phyloP scores from a whole-genome alignment of 2,888 invertebrate species.

The Aphidius colemani region DNA sequence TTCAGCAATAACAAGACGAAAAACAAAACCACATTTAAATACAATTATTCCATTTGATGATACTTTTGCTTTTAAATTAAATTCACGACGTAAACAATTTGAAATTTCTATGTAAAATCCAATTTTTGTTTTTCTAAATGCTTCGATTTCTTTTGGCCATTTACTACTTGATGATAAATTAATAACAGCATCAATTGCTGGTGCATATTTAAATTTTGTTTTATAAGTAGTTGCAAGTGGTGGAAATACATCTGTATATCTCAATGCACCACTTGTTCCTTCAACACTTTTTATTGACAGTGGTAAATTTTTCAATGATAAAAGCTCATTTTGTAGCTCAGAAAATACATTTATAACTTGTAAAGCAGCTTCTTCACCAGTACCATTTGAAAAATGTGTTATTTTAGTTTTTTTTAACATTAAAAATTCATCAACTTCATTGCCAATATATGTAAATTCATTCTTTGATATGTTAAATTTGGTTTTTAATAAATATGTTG shows the following conservation, averaged over 20 bases:
- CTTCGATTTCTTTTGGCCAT: constrained; percentile 88
- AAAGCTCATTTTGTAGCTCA: constrained; percentile 71
- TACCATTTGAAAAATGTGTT: constrained; percentile 62
- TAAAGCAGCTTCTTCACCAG: constrained; percentile 73
- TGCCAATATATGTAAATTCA: constrained; percentile 65
- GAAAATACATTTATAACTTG: constrained; percentile 70
- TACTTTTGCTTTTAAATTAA: constrained; percentile 64
- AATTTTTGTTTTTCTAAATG: constrained; percentile 80
- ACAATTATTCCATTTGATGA: constrained; percentile 63
- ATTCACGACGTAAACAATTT: constrained; percentile 65
- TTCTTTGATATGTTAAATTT: constrained; percentile 61
- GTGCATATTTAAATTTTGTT: constrained; percentile 49
- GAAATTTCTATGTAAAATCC: constrained; percentile 87
- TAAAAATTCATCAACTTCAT: constrained; percentile 71
- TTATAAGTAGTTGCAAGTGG: constrained; percentile 59
- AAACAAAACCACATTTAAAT: constrained; percentile 70
- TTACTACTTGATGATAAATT: constrained; percentile 82
- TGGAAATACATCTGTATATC: constrained; percentile 73
- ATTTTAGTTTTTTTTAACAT: constrained; percentile 57
- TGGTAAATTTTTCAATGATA: constrained; percentile 74
- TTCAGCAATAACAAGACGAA: constrained; percentile 77
- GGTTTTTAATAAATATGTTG: constrained; percentile 67
- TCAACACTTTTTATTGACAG: constrained; percentile 80
- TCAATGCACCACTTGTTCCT: constrained; percentile 75
- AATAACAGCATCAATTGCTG: constrained; percentile 65